Conservation (phyloP, 2,888 invertebrate genomes). For the Cerceris rybyensis region DNA sequence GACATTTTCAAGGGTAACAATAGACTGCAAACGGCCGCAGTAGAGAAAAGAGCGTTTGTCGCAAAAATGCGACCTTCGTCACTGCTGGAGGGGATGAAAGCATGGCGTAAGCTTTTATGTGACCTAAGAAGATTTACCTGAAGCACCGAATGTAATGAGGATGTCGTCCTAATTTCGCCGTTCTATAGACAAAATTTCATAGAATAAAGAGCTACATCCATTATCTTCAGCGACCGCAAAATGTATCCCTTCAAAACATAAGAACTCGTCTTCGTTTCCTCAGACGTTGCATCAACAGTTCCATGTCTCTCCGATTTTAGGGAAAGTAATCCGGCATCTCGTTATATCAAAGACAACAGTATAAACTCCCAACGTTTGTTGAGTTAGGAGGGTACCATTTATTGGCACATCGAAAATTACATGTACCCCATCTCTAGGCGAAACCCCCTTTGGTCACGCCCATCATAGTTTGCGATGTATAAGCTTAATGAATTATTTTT, state of each 20-base stretch:
- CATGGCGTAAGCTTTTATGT: slow-evolving; percentile 68
- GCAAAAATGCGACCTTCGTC: slow-evolving; percentile 59
- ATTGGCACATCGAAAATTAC: background rate
- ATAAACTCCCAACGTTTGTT: background rate
- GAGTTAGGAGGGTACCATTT: background rate
- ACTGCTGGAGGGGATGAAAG: slow-evolving; percentile 39
- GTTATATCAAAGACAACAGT: too few relatives aligned
- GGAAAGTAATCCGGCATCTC: too few relatives aligned
- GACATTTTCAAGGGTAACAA: slow-evolving; percentile 79
- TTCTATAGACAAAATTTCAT: slow-evolving; percentile 20
- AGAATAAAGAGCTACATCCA: slow-evolving; percentile 23
- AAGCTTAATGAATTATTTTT: slow-evolving; percentile 69
- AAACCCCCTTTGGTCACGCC: slow-evolving; percentile 64
- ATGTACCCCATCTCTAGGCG: slow-evolving; percentile 21
- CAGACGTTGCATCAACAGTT: background rate
- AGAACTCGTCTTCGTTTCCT: slow-evolving; percentile 14
- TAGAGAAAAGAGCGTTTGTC: slow-evolving; percentile 55
- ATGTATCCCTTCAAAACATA: slow-evolving; percentile 31
- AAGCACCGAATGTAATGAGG: slow-evolving; percentile 70
- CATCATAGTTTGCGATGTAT: slow-evolving; percentile 41
- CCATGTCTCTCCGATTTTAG: background rate
- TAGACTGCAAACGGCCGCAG: slow-evolving; percentile 67
- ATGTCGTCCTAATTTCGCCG: slow-evolving; percentile 77
- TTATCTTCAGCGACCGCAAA: slow-evolving; percentile 51
- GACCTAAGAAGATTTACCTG: slow-evolving; percentile 76